Percentiles rank a stretch among this genome's conserved stretches.
These are phyloP conservation scores for Uromys caudimaculatus DNA, from an alignment of 2,797 vertebrate species.

Conservation along the genomic window DNA sequence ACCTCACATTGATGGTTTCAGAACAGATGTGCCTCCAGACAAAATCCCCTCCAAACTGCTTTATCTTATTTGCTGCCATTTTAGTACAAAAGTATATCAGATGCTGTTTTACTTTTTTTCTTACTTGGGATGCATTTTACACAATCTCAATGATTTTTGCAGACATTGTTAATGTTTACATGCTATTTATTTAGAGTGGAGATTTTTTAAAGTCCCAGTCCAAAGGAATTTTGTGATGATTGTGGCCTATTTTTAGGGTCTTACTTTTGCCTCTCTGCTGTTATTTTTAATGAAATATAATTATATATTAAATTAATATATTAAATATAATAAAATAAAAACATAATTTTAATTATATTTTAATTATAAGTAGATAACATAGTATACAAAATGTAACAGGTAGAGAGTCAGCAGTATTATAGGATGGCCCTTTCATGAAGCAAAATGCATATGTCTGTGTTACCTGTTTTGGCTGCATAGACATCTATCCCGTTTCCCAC, in stretches of 20 bases:
- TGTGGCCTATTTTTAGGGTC: neutral
- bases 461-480: neutral
- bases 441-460: neutral
- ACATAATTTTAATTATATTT: neutral
- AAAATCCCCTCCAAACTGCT: neutral
- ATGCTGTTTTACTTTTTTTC: neutral
- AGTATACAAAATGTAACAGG: neutral
- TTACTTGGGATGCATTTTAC: neutral
- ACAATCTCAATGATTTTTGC: neutral
- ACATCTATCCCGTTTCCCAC: neutral
- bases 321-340: neutral
- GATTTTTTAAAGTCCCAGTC: conserved; percentile 4
- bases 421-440: neutral
- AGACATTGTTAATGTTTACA: neutral
- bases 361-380: neutral
- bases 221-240: neutral
- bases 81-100: neutral
- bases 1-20: neutral
- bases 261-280: neutral
- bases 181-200: conserved; percentile 22
- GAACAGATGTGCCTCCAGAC: neutral
- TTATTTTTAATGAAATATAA: neutral
- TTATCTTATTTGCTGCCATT: neutral
- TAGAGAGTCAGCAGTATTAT: neutral
- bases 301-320: neutral